Percentiles rank a stretch among this genome's conserved stretches.
These are phyloP conservation scores for Stichopus horrens DNA, from an alignment of 53 echinoderm and acorn worm genomes.

Conservation along the genomic window DNA sequence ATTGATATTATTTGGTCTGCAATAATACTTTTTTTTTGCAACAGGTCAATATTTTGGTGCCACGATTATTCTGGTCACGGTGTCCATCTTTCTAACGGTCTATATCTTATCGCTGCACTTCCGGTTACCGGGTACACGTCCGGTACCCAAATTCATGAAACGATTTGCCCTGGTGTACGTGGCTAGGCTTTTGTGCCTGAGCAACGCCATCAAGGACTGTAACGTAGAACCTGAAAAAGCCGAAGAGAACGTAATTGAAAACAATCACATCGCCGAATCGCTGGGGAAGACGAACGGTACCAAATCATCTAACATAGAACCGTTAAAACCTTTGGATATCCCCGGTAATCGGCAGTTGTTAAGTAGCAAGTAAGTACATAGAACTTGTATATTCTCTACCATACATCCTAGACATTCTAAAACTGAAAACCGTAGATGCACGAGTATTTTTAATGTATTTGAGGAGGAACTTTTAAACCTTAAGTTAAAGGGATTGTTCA, in stretches of 20 bases:
- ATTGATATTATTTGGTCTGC: too few species aligned
- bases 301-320: not conserved
- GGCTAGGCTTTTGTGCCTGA: constrained; percentile 60
- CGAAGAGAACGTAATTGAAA: constrained; percentile 35
- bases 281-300: not conserved
- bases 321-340: constrained; percentile 48
- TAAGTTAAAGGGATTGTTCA: too few species aligned
- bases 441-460: too few species aligned
- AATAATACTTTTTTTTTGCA: too few species aligned
- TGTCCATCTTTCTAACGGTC: constrained; percentile 74
- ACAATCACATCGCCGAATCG: not conserved
- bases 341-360: not conserved
- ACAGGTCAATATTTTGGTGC: constrained; percentile 77
- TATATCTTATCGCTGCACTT: constrained; percentile 76
- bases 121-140: constrained; percentile 73
- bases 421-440: too few species aligned
- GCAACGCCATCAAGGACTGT: constrained; percentile 27
- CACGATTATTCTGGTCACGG: constrained; percentile 72
- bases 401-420: not conserved
- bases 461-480: too few species aligned
- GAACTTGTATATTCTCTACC: not conserved
- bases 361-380: constrained; percentile 10
- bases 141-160: constrained; percentile 72
- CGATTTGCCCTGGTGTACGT: constrained; percentile 58
- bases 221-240: constrained; percentile 7